Evolutionary conservation across 2,113 vertebrate genomes (phyloP), one percentile per base, ranked within the genome.

Genomic region (Meles meles): DNA sequence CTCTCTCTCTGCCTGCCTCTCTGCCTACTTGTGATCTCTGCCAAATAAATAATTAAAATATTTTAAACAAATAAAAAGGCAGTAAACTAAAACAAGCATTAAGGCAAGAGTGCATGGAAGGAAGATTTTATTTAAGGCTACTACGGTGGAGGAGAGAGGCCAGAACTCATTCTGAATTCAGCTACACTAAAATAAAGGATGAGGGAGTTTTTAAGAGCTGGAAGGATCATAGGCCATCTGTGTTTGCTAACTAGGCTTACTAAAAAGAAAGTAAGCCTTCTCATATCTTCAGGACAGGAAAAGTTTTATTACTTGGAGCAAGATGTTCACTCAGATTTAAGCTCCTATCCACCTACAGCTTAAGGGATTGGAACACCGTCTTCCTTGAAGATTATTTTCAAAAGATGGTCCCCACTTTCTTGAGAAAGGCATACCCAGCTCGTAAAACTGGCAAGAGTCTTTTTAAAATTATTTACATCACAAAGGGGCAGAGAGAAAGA

Each of bases 401-500:
- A 93, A 91, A 42, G 12, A 47, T 31, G 34, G 7, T 39, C 9
- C 13, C 17, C 9, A 77, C 5, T 9, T 37, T 4, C 59, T 89
- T 29, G 10, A 39, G 63, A 90, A 85, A 69, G 47, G 69, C 29
- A 49, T 7, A 65, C 17, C 37, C 29, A 7, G 18, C 34, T 81
- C 23, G 6, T 21, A 67, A 84, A 57, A 80, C 5, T 37, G 9
- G 14, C 34, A 37, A 88, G 84, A 44, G 2, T 18, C 39, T 37
- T 89, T 47, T 47, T 52, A 37, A 29, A 91, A 87, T 94, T 4
- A 84, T 88, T 39, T 82, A 15, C 21, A 77, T 77, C 27, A 86
- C 31, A 86, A 23, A 94, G 59, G 3, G 8, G 13, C 29, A 85
- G 37, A 85, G 15, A 89, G 15, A 89, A 79, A 17, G 5, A 84